Evolutionary conservation across 2,113 vertebrate genomes (phyloP).

Genomic region (Ibidorhyncha struthersii): DNA sequence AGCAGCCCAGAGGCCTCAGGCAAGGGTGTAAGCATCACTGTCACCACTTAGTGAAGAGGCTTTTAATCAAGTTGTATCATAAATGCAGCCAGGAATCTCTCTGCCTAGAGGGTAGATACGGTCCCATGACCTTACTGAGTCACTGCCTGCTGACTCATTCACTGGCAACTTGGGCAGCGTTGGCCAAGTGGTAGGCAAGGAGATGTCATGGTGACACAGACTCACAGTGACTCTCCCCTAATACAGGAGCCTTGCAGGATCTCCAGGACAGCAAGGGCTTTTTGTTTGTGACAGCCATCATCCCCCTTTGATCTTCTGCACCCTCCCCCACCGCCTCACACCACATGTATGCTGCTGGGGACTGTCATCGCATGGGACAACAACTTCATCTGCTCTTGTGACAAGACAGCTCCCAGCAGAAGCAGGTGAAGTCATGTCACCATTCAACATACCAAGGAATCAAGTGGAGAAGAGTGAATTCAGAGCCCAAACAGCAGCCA

Average conservation of each 20-base stretch:
- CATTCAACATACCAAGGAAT: neutral
- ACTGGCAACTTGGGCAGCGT: neutral
- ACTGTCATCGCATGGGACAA: rapidly evolving
- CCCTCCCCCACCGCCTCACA: neutral
- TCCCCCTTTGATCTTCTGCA: neutral
- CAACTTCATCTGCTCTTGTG: neutral
- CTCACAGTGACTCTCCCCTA: neutral
- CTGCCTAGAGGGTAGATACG: neutral
- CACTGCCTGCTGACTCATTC: neutral
- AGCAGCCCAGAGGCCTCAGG: neutral
- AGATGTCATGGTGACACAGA: neutral
- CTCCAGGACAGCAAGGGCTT: neutral
- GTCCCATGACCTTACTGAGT: neutral
- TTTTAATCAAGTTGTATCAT: neutral
- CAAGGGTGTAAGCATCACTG: neutral
- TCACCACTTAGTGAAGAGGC: neutral
- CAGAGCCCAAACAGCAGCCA: neutral
- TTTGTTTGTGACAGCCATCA: neutral
- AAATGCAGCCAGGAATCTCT: neutral
- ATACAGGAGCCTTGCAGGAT: neutral
- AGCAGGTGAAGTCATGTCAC: rapidly evolving
- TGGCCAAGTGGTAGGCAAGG: neutral
- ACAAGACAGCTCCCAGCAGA: neutral
- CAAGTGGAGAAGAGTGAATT: neutral
- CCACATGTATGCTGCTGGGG: rapidly evolving